Percentiles rank a stretch among this genome's conserved stretches.
Evolutionary conservation across 2,888 invertebrate genomes (phyloP).

Genomic region (Deilephila porcellus): DNA sequence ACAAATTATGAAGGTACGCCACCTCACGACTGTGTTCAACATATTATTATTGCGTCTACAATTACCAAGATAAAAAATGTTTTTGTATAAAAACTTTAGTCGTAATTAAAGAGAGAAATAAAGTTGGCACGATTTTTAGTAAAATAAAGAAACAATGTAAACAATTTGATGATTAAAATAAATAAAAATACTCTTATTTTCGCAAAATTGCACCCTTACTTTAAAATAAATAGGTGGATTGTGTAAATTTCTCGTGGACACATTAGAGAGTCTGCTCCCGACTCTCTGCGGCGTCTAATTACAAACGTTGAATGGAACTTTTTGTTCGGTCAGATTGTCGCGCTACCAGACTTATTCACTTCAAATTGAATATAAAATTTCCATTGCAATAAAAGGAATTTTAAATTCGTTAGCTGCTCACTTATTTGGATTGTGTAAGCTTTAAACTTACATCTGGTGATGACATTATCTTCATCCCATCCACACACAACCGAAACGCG

Average conservation of each 20-base stretch:
- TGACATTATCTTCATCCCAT: background rate
- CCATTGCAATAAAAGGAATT: conserved; percentile 51
- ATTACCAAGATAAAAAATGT: background rate
- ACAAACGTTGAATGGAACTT: conserved; percentile 73
- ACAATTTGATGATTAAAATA: conserved; percentile 16
- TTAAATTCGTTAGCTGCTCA: conserved; percentile 47
- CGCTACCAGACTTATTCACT: conserved; percentile 70
- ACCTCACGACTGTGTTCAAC: background rate
- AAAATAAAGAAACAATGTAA: conserved; percentile 10
- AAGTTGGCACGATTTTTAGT: background rate
- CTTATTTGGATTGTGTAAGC: conserved; percentile 44
- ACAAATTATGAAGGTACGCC: conserved; percentile 12
- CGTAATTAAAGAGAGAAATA: no score
- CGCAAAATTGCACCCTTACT: conserved; percentile 33
- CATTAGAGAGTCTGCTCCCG: conserved; percentile 48
- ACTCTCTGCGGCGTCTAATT: conserved; percentile 69
- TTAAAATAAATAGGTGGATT: conserved; percentile 38
- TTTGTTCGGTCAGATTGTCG: conserved; percentile 74
- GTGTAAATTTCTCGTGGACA: conserved; percentile 52
- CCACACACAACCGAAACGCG: background rate
- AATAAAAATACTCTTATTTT: conserved; percentile 7
- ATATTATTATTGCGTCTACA: background rate
- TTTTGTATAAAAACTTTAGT: background rate
- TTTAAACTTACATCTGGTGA: conserved; percentile 28
- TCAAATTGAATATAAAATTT: conserved; percentile 72